phyloP scores from a whole-genome alignment of 1,140 invertebrate species.

The Drosophila azteca region DNA sequence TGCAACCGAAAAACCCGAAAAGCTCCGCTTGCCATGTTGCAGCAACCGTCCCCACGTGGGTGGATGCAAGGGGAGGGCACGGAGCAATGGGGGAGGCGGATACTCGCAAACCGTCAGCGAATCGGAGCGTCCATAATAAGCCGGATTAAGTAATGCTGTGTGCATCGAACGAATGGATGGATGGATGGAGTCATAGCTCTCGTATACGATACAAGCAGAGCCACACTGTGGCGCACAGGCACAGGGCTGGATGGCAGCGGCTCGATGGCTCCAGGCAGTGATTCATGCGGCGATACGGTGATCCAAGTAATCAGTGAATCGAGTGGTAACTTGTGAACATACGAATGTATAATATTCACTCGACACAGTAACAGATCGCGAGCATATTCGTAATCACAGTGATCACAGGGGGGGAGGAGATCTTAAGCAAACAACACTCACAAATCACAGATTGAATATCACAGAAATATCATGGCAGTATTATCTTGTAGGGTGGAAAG shows the following conservation, averaged over 20 bases:
- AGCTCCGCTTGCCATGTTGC: slow-evolving; percentile 36
- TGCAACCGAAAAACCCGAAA: slow-evolving; percentile 58
- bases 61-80: slow-evolving; percentile 2
- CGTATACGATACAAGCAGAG: not conserved
- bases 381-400: slow-evolving; percentile 13
- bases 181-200: slow-evolving; percentile 2
- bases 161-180: slow-evolving; percentile 19
- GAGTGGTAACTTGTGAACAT: slow-evolving; percentile 38
- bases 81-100: slow-evolving; percentile 2
- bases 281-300: slow-evolving; percentile 41
- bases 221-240: slow-evolving; percentile 35
- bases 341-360: not conserved
- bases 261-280: slow-evolving; percentile 27
- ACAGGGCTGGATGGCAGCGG: slow-evolving; percentile 22
- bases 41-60: slow-evolving; percentile 29
- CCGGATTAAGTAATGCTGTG: slow-evolving; percentile 74
- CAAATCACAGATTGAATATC: not conserved
- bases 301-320: slow-evolving; percentile 42
- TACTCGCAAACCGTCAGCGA: slow-evolving; percentile 42
- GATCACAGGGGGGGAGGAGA: not conserved
- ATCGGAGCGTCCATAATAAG: slow-evolving; percentile 76
- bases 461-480: too few species aligned
- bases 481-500: too few species aligned
- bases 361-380: too few species aligned
- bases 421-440: slow-evolving; percentile 20